These are phyloP conservation scores for Clamator glandarius DNA, from an alignment of 2,797 vertebrate genomes.

Conservation along the genomic window DNA sequence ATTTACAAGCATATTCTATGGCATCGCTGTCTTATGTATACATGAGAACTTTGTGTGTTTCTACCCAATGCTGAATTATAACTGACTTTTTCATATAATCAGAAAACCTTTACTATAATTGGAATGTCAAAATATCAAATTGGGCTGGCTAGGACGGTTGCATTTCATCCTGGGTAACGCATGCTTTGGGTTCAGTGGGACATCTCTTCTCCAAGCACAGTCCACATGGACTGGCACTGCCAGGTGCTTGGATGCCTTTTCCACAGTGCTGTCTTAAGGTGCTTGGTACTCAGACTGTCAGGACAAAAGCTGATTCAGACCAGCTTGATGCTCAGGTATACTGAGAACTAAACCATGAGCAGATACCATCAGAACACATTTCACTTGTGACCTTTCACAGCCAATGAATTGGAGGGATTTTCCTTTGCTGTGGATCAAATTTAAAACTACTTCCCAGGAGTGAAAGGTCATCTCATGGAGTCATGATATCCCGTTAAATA, in stretches of 20 bases:
- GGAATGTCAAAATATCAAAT: neutral
- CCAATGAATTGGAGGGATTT: constrained; percentile 82
- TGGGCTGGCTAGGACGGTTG: neutral
- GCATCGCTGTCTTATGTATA: neutral
- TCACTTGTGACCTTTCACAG: constrained; percentile 85
- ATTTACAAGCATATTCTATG: neutral
- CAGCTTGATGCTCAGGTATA: constrained; percentile 77
- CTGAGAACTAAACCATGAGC: constrained; percentile 77
- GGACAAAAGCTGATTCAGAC: constrained; percentile 81
- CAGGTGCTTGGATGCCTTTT: constrained; percentile 51
- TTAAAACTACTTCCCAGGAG: constrained; percentile 84
- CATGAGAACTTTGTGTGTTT: neutral
- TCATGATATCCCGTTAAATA: constrained; percentile 82
- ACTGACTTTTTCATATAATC: neutral
- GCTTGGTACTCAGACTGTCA: constrained; percentile 62
- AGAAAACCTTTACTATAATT: neutral
- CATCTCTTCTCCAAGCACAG: neutral
- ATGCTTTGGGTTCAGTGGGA: neutral
- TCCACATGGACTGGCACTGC: neutral
- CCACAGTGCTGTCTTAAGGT: constrained; percentile 65
- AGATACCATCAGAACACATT: constrained; percentile 85
- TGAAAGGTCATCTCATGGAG: constrained; percentile 77
- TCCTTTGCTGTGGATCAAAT: constrained; percentile 81
- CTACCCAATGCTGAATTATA: neutral
- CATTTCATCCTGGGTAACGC: neutral